Base-by-base conservation (phyloP, 2,888 invertebrate species). In the Gisinianus flammeolus region DNA sequence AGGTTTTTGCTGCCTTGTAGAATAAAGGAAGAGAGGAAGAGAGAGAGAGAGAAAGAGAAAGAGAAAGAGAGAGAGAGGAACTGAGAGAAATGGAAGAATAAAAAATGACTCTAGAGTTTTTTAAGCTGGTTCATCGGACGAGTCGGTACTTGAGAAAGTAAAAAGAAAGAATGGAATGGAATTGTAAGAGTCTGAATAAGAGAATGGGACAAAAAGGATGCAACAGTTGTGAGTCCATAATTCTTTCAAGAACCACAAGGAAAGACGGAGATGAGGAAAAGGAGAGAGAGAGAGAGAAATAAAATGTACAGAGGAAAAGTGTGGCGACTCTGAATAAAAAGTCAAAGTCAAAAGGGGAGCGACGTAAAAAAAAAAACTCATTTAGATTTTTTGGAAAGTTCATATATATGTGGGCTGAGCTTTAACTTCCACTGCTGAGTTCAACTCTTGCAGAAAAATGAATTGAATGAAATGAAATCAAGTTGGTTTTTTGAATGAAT, bases 221-320 rank as follows among this genome's bases (percentile, higher is more conserved):
- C 77, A 70, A 77, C 69, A 77, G 77, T 77, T 77, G 70, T 58
- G 64, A 77, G 70, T 68, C 68, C 68, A 68, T 68, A 68, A 68
- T 33, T 68, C 68, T 68, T 28, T 26, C 62, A 12, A 24, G 12
- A 22, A 62, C 22, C 6, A n/a, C 26, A 62, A 26, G 24, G 16
- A 8, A 56, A 56, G 56, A 56, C 8, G 52, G 16, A 44, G 52
- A 44, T 12, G 52, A 44, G 16, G 52, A 44, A 44, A 16, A 16
- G 24, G 19, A 66, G 10, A n/a, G 33, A 31, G n/a, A 19, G 35
- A 24, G 22, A 35, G 24, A 33, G 44, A 68, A 35, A 44, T 24
- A 64, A 16, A 28, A 28, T 44, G 44, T 4, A 44, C 44, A 44
- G 12, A 19, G 44, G 19, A 44, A 44, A 16, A 44, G 19, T 6